Base-by-base conservation (phyloP, 2,113 vertebrate species). In the Fregetta grallaria region DNA sequence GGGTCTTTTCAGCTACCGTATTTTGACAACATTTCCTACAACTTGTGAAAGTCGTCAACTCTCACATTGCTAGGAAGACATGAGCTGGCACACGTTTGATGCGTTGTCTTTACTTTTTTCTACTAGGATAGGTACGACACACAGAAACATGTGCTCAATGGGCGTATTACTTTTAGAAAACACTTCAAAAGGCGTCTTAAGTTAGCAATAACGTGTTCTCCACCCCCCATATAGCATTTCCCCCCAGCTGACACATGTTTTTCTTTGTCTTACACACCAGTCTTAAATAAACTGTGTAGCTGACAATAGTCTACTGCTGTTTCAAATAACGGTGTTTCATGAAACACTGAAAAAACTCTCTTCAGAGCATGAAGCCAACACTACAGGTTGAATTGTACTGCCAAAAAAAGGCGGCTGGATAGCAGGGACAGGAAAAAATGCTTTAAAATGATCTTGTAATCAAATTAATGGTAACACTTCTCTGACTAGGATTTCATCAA, bases 231-330 rank as follows among this genome's bases (percentile, higher is more conserved):
- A 6, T 6, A 72, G 36, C 50, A 52, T 34, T 79, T 90, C 49
- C 45, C 45, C 86, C 42, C 68, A 77, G 25, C 36, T 81, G 72
- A 81, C 56, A 58, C 4, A 19, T 7, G 0, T 42, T n/a, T 77
- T 79, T 13, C 40, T 88, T 76, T 94, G 86, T 91, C 91, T 85
- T 87, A 56, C 50, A 93, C 19, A 25, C 62, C 55, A 62, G 59
- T 56, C 66, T 88, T 34, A 78, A 95, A 93, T 84, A 92, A 97
- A 95, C 55, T 49, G 52, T 25, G 36, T 81, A 61, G 78, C 67
- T 27, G 30, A 70, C 65, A 92, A 90, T n/a, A 56, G 50, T 29
- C 77, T 52, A 27, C 44, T 61, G 44, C 61, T 36, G 21, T 72
- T 93, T 93, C 30, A 81, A 23, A 84, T 56, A 23, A 87, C 4